Conservation (phyloP, 35 echinoderm and acorn worm genomes). For the Eucidaris tribuloides region DNA sequence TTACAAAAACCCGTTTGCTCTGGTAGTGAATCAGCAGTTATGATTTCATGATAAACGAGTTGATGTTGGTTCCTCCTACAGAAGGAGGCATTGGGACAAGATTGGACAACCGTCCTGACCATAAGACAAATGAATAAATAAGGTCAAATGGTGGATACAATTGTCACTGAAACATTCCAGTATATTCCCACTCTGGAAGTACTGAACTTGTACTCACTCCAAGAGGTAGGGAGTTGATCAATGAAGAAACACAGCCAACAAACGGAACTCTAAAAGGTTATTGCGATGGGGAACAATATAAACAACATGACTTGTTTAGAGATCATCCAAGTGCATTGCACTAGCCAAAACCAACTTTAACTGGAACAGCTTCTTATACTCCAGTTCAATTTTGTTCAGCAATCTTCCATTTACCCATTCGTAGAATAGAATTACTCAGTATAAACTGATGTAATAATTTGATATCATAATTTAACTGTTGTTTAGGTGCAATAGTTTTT, state of each 20-base stretch:
- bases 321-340: slow-evolving; percentile 26
- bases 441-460: no score
- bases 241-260: not conserved
- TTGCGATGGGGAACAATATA: slow-evolving; percentile 5
- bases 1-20: not conserved
- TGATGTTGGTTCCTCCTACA: slow-evolving; percentile 5
- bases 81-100: slow-evolving; percentile 23
- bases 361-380: no score
- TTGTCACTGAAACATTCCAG: slow-evolving; percentile 22
- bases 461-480: no score
- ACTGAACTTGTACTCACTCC: not conserved
- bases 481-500: no score
- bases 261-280: not conserved
- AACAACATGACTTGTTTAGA: not conserved
- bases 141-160: not conserved
- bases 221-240: not conserved
- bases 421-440: no score
- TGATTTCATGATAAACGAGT: not conserved
- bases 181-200: slow-evolving; percentile 18
- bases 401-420: no score
- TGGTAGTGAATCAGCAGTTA: not conserved
- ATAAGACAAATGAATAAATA: no score
- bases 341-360: no score
- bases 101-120: not conserved
- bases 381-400: no score